Evolutionary conservation across 2,113 vertebrate genomes (phyloP), one percentile per base, ranked within the genome.

Genomic region (Prionailurus bengalensis): DNA sequence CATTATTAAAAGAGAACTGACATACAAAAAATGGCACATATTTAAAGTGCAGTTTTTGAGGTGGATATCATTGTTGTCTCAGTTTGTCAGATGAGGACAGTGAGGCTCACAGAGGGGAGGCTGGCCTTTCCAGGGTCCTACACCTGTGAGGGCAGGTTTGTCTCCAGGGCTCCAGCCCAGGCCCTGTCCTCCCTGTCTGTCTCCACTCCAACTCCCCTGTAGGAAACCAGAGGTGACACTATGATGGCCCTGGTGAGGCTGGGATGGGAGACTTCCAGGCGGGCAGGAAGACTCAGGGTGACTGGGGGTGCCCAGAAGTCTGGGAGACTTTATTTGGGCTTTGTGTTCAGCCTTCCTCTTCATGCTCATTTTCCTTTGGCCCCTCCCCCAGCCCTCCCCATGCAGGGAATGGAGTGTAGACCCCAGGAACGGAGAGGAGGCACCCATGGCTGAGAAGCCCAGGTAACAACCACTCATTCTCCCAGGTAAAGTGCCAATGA

Each of bases 301-400:
- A 42, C 21, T 31, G 4, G 2, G 16, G 7, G n/a, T 15, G 68
- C 3, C 42, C 31, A 1, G 3, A 68, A 4, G 10, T 3, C 48
- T 23, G 19, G 51, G 61, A 25, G 3, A 53, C 55, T 65, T 23
- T 0, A 1, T 53, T 2, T 33, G 51, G 89, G 70, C 76, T 81
- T 65, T n/a, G 9, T 31, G 9, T 36, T 36, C 25, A 63, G 31
- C 16, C 0, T 6, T 11, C 42, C 9, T 19, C 45, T 48, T 6
- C 19, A 21, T 33, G 0, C n/a, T 55, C 3, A 14, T 8, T 12
- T 21, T 15, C 3, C 3, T 55, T 66, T 4, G 8, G 3, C 29
- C 45, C 27, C 23, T 36, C 27, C 39, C 10, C 33, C 21, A 63
- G 21, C 15, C 45, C 79, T 73, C 31, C 3, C 2, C 1, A 1